These are phyloP conservation scores for Rhabdornis inornatus DNA, from an alignment of 2,113 vertebrate genomes.

Conservation along the genomic window DNA sequence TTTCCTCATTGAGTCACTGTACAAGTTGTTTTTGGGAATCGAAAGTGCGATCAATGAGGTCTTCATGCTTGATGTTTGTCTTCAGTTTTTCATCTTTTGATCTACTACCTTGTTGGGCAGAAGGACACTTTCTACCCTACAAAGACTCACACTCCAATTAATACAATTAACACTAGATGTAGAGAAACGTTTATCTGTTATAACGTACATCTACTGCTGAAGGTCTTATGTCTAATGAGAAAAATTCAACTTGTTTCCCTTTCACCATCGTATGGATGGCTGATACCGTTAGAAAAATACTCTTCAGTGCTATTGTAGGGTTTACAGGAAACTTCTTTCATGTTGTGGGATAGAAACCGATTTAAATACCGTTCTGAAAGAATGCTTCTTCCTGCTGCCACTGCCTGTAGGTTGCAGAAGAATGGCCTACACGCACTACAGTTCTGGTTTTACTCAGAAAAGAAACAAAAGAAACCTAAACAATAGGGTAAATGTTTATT, in stretches of 20 bases:
- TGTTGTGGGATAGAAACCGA: constrained; percentile 47
- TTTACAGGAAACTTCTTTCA: constrained; percentile 58
- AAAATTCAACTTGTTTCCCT: constrained; percentile 67
- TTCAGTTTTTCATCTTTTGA: constrained; percentile 62
- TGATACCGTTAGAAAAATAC: constrained; percentile 78
- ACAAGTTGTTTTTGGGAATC: constrained; percentile 56
- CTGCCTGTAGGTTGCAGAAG: constrained; percentile 65
- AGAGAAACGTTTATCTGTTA: constrained; percentile 67
- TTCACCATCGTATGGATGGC: constrained; percentile 59
- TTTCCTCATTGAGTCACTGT: constrained; percentile 69
- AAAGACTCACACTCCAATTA: constrained; percentile 69
- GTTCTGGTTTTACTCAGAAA: constrained; percentile 77
- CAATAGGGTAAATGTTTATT: constrained; percentile 84
- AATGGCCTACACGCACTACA: constrained; percentile 74
- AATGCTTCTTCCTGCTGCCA: constrained; percentile 57
- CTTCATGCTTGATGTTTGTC: constrained; percentile 65
- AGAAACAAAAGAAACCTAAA: constrained; percentile 84
- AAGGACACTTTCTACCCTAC: constrained; percentile 65
- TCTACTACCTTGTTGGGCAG: constrained; percentile 66
- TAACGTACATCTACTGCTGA: constrained; percentile 63
- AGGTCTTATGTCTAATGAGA: constrained; percentile 68
- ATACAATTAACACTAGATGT: constrained; percentile 71
- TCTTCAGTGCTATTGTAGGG: constrained; percentile 75
- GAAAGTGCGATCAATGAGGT: constrained; percentile 66
- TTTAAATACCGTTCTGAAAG: constrained; percentile 48